Conservation (phyloP, 2,113 vertebrate species). For the Suncus etruscus region DNA sequence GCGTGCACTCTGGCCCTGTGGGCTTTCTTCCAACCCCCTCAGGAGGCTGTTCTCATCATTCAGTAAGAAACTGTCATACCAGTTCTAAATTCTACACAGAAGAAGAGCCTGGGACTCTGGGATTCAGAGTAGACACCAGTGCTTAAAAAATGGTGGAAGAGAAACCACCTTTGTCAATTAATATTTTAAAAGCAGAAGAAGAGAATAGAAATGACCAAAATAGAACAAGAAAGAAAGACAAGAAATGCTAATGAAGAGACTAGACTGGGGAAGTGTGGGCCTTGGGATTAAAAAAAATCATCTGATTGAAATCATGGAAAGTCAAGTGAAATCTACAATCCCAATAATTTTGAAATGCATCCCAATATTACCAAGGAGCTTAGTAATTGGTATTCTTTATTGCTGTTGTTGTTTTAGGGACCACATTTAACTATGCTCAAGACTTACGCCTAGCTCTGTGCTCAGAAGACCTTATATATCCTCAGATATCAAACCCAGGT, state of each 20-base stretch:
- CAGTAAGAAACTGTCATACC: slow-evolving; percentile 26
- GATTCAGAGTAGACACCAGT: neutral
- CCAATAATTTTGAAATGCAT: slow-evolving; percentile 46
- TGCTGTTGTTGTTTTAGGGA: too few relatives aligned
- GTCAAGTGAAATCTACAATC: slow-evolving; percentile 64
- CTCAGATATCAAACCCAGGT: too few relatives aligned
- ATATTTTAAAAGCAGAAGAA: slow-evolving; percentile 21
- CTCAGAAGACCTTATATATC: too few relatives aligned
- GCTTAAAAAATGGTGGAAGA: neutral
- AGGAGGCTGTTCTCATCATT: neutral
- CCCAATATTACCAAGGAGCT: slow-evolving; percentile 40
- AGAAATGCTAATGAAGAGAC: slow-evolving; percentile 51
- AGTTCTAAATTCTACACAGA: neutral
- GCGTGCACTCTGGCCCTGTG: too few relatives aligned
- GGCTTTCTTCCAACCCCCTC: too few relatives aligned
- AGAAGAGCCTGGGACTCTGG: slow-evolving; percentile 15
- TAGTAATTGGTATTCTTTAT: too few relatives aligned
- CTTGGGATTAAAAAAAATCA: slow-evolving; percentile 56
- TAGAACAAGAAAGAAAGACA: slow-evolving; percentile 32
- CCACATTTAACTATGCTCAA: too few relatives aligned
- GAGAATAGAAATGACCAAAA: slow-evolving; percentile 57
- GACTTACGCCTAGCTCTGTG: too few relatives aligned
- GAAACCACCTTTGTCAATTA: too few relatives aligned
- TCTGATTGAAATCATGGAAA: slow-evolving; percentile 74
- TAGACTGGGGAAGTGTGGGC: neutral